These are phyloP conservation scores for Myotis vivesi DNA, from an alignment of 2,797 vertebrate genomes.

Conservation along the genomic window DNA sequence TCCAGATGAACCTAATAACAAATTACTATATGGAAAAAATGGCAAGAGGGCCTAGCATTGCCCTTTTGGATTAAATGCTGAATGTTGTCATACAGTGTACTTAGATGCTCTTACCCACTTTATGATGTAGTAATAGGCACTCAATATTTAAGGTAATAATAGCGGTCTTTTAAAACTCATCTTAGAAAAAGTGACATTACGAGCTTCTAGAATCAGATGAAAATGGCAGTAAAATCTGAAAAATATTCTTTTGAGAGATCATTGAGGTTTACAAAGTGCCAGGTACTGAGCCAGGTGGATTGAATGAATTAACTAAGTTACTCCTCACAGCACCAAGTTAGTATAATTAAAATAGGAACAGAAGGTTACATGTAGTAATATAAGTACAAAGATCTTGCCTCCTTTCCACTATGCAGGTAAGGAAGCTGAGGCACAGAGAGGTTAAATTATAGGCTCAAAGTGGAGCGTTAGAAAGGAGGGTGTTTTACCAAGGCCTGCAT, in stretches of 20 bases:
- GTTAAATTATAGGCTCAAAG: neutral
- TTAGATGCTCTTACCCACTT: slow-evolving; percentile 25
- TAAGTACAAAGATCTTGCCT: neutral
- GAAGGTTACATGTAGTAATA: neutral
- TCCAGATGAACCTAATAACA: slow-evolving; percentile 71
- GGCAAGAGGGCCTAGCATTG: slow-evolving; percentile 35
- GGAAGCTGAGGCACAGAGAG: neutral
- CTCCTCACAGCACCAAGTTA: neutral
- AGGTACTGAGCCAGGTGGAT: neutral
- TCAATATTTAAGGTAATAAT: slow-evolving; percentile 39
- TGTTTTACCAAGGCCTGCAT: neutral
- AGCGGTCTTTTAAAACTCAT: slow-evolving; percentile 45
- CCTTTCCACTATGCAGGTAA: neutral
- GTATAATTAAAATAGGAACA: neutral
- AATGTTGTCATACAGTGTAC: neutral
- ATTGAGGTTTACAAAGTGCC: neutral
- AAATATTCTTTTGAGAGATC: slow-evolving; percentile 20
- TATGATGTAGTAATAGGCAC: slow-evolving; percentile 26
- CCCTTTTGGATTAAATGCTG: slow-evolving; percentile 43
- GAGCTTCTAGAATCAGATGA: slow-evolving; percentile 29
- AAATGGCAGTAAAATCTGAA: slow-evolving; percentile 25
- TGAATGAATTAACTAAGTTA: neutral
- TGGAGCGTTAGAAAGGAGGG: neutral
- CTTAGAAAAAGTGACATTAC: slow-evolving; percentile 54
- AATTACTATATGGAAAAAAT: slow-evolving; percentile 73